A percentile compares a stretch with the other conserved stretches of the same genome.
These are phyloP conservation scores for Phodopus roborovskii DNA, from an alignment of 2,113 vertebrate genomes.

Conservation along the genomic window DNA sequence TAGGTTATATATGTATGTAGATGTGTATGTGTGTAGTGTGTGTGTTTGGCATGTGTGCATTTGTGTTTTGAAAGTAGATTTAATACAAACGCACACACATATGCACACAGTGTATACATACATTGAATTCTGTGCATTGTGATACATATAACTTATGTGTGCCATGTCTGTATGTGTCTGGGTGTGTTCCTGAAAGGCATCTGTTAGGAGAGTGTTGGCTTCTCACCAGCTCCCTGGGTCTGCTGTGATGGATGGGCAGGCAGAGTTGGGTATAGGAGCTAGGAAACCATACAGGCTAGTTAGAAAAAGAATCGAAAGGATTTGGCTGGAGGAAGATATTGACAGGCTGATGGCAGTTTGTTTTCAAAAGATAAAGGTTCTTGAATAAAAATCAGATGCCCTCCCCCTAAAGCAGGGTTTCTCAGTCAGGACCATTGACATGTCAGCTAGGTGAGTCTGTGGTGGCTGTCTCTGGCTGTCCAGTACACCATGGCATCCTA, in stretches of 20 bases:
- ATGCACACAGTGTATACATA: neutral
- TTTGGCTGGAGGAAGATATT: neutral
- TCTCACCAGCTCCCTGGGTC: neutral
- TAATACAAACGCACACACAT: too few relatives aligned
- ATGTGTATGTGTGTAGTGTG: neutral
- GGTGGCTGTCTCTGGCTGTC: neutral
- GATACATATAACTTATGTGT: neutral
- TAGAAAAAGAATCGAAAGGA: neutral
- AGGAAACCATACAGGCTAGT: neutral
- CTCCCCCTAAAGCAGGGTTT: neutral
- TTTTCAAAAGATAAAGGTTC: neutral
- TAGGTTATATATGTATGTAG: neutral
- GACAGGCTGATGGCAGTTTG: rapidly evolving
- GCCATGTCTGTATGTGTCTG: neutral
- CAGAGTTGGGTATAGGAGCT: neutral
- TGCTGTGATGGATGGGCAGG: neutral
- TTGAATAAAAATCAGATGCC: neutral
- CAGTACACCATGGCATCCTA: rapidly evolving
- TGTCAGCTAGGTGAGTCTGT: neutral
- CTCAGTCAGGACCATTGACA: neutral
- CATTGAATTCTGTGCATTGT: neutral
- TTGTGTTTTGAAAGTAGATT: neutral
- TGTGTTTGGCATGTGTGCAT: neutral
- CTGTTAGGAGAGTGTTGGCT: neutral
- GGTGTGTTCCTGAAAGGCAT: neutral